Evolutionary conservation across 2,113 vertebrate species (phyloP), one percentile per base, ranked within the genome.

Genomic region (Hyperopisus bebe): DNA sequence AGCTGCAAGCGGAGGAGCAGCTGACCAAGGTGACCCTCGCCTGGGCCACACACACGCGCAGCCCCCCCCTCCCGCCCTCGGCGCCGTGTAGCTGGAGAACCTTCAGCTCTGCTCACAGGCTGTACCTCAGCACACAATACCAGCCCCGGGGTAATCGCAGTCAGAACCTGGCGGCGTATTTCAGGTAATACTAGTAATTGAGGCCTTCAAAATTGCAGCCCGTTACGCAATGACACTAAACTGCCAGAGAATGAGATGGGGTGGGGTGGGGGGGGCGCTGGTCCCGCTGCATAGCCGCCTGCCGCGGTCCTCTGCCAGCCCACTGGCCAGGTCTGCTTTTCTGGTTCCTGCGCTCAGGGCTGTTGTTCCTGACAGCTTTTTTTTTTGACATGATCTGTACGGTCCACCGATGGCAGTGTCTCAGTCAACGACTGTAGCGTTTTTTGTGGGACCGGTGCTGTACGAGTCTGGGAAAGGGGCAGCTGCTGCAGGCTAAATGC

Each of bases 1-100:
- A 97, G 77, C 95, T 97, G 82, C 94, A 95, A 88, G 95, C 90
- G 42, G 90, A 94, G n/a, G 95, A 96, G 88, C 92, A 94, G 48
- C 89, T 94, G 77, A 88, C 92, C 39, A 96, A 97, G 98, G 98
- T 99, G 95, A 17, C 8, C 15, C 21, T 9, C 42, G 21, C 42
- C 82, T 82, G 39, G 35, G 19, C 21, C n/a, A 42, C 66, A 58
- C n/a, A 62, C 50, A 31, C 44, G 47, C 31, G 31, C n/a, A 21
- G 15, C 48, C 48, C 85, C 6, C 27, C 15, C 50, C 50, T 6
- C 47, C 1, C 44, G 5, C 83, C 83, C 10, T 17, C n/a, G 2
- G 10, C 11, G 17, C 5, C 5, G 48, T 39, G n/a, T 39, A 19
- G 15, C 50, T 19, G 31, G 50, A 53, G 85, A 31, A 27, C 50